A percentile compares a stretch with the other conserved stretches of the same genome.
Conservation (phyloP, 1,140 invertebrate genomes). For the Pectinophora gossypiella region DNA sequence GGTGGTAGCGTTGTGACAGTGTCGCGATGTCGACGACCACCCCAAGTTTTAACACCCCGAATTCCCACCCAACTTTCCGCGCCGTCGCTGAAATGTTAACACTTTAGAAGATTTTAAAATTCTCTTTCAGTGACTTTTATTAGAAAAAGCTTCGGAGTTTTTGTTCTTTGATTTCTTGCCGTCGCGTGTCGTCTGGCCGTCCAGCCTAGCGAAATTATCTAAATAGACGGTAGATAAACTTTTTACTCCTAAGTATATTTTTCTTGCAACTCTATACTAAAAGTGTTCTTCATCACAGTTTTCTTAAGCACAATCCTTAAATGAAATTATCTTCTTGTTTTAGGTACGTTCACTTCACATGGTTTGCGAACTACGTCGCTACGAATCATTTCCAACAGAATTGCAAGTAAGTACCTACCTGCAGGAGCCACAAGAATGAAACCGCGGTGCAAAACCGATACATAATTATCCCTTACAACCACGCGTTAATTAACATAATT, state of each 20-base stretch:
- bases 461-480: not conserved
- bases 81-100: slow-evolving; percentile 13
- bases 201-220: not conserved
- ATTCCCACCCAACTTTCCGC: slow-evolving; percentile 15
- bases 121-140: slow-evolving; percentile 14
- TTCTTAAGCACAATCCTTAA: too few relatives aligned
- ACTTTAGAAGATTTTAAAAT: slow-evolving; percentile 14
- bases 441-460: too few relatives aligned
- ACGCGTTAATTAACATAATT: not conserved
- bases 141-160: slow-evolving; percentile 10
- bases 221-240: not conserved
- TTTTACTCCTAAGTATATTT: too few relatives aligned
- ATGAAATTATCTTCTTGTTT: slow-evolving; percentile 4
- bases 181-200: not conserved
- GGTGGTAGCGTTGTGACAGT: not conserved
- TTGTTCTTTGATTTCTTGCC: not conserved
- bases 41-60: slow-evolving; percentile 14
- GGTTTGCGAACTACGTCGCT: slow-evolving; percentile 7
- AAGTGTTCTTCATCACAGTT: too few relatives aligned
- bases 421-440: not conserved
- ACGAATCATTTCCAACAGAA: not conserved
- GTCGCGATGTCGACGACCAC: slow-evolving; percentile 3
- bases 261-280: too few relatives aligned
- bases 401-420: not conserved
- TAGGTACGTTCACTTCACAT: slow-evolving; percentile 15